A percentile compares a stretch with the other conserved stretches of the same genome.
Conservation (phyloP, 1,140 invertebrate genomes). For the Sarcophaga peregrina region DNA sequence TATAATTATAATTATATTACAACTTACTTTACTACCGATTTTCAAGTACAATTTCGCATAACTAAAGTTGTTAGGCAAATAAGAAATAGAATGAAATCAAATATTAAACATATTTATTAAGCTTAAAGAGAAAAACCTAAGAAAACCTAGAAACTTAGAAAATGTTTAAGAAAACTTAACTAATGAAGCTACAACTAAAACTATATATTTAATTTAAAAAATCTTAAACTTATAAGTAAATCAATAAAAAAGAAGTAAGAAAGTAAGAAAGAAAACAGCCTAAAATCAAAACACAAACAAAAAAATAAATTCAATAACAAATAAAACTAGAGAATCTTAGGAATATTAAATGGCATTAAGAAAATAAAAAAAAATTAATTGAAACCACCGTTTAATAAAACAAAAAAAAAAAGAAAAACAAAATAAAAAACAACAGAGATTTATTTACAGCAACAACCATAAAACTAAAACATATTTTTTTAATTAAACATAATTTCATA, state of each 20-base stretch:
- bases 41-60: conserved; percentile 28
- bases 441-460: conserved; percentile 33
- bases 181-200: neutral
- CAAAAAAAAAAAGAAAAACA: conserved; percentile 19
- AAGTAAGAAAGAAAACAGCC: neutral
- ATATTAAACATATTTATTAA: neutral
- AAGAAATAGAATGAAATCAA: neutral
- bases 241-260: too few species aligned
- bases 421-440: too few species aligned
- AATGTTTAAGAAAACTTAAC: too few species aligned
- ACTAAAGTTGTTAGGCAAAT: too few species aligned
- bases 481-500: too few species aligned
- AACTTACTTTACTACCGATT: conserved; percentile 21
- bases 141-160: neutral
- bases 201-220: too few species aligned
- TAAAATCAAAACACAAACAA: conserved; percentile 13
- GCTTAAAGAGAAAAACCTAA: conserved; percentile 21
- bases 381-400: conserved; percentile 40
- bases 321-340: too few species aligned
- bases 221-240: too few species aligned
- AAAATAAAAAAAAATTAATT: conserved; percentile 28
- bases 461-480: neutral
- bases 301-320: too few species aligned
- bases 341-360: neutral
- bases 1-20: neutral